A percentile compares a stretch with the other conserved stretches of the same genome.
Evolutionary conservation across 1,140 invertebrate species (phyloP).

Genomic region (Drosophila littoralis): DNA sequence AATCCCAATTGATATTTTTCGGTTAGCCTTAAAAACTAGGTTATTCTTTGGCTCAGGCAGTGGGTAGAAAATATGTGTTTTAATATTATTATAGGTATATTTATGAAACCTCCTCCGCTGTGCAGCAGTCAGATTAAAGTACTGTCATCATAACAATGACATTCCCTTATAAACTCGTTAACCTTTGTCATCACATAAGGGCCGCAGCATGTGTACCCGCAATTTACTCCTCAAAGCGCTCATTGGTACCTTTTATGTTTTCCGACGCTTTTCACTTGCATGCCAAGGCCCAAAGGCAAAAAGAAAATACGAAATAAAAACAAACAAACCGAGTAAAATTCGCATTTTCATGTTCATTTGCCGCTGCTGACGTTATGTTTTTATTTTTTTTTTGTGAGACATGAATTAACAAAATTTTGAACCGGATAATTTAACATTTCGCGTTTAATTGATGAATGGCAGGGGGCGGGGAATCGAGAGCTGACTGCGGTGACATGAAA

Average conservation of each 20-base stretch:
- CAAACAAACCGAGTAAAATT: constrained; percentile 30
- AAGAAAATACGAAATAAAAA: constrained; percentile 36
- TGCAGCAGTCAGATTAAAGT: not conserved
- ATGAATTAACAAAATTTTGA: constrained; percentile 49
- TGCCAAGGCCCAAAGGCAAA: constrained; percentile 12
- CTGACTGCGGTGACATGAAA: constrained; percentile 7
- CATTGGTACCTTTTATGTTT: constrained; percentile 65
- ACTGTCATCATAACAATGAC: constrained; percentile 38
- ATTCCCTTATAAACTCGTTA: constrained; percentile 30
- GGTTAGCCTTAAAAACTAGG: too few species aligned
- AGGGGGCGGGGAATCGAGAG: not conserved
- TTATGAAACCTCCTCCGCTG: not conserved
- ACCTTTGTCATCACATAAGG: constrained; percentile 32
- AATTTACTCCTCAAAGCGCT: constrained; percentile 53
- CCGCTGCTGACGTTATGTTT: constrained; percentile 24
- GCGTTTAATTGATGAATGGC: constrained; percentile 10
- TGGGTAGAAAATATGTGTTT: not conserved
- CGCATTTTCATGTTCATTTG: constrained; percentile 58
- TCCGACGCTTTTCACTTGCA: constrained; percentile 69
- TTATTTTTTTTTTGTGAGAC: constrained; percentile 19
- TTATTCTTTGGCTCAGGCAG: not conserved
- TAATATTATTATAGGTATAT: not conserved
- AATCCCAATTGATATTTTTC: too few species aligned
- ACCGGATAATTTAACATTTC: constrained; percentile 46
- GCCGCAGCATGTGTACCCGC: constrained; percentile 37